Evolutionary conservation across 2,888 invertebrate species (phyloP).

Genomic region (Heterodera filipjevi): DNA sequence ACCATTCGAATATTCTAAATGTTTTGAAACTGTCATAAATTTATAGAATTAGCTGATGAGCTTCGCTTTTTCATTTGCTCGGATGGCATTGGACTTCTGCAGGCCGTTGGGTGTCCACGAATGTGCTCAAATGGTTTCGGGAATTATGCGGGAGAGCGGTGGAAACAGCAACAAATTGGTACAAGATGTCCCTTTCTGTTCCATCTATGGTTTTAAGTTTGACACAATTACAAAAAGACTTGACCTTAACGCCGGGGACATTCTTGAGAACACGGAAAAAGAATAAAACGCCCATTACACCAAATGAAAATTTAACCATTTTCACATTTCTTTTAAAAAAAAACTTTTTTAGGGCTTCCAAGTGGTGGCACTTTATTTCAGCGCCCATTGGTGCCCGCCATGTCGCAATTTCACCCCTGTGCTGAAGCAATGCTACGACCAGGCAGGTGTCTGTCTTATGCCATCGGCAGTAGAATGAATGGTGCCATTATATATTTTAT

Average conservation of each 20-base stretch:
- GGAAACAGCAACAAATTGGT: conserved; percentile 49
- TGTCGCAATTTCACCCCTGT: conserved; percentile 67
- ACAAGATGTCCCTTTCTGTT: conserved; percentile 4
- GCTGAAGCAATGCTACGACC: conserved; percentile 66
- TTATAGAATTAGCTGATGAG: conserved; percentile 59
- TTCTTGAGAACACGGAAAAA: conserved; percentile 48
- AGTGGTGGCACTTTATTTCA: conserved; percentile 66
- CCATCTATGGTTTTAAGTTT: conserved; percentile 30
- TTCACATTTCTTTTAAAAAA: too few species aligned
- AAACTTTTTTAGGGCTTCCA: conserved; percentile 43
- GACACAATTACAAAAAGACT: conserved; percentile 34
- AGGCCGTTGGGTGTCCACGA: conserved; percentile 53
- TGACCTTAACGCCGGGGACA: conserved; percentile 42
- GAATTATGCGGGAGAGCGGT: conserved; percentile 50
- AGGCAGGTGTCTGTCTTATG: too few species aligned
- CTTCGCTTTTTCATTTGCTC: conserved; percentile 60
- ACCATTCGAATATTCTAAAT: too few species aligned
- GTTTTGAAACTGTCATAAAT: too few species aligned
- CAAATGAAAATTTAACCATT: too few species aligned
- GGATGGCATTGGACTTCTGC: conserved; percentile 64
- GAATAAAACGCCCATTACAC: too few species aligned
- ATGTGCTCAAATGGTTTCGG: conserved; percentile 49
- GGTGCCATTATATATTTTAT: too few species aligned
- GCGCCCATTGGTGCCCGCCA: conserved; percentile 71
- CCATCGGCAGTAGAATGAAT: too few species aligned